These are phyloP conservation scores for Limnodromus scolopaceus DNA, from an alignment of 2,797 vertebrate species.

Conservation along the genomic window DNA sequence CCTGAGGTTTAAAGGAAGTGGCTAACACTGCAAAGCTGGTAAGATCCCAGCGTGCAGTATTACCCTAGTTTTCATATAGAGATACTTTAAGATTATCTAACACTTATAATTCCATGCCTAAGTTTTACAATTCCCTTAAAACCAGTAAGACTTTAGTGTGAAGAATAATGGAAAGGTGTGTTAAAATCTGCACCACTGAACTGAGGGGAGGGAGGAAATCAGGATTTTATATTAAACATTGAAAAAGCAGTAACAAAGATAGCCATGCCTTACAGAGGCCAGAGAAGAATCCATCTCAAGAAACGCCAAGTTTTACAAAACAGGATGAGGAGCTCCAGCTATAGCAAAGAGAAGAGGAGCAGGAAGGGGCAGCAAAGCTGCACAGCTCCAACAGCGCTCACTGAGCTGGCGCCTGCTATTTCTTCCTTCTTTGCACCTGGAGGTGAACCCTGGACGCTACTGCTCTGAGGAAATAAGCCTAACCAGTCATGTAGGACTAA, in stretches of 20 bases:
- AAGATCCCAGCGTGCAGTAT: background rate
- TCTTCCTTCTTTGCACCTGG: background rate
- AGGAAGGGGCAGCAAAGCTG: background rate
- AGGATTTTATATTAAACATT: background rate
- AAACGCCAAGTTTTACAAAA: background rate
- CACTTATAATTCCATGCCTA: background rate
- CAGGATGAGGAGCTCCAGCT: fast-evolving
- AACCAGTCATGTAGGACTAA: background rate
- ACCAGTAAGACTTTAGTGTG: background rate
- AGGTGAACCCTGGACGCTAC: background rate
- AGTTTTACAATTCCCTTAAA: background rate
- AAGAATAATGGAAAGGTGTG: background rate
- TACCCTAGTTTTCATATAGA: background rate
- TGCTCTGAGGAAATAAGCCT: background rate
- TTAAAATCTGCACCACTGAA: background rate
- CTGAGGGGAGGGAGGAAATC: background rate
- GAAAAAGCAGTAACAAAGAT: background rate
- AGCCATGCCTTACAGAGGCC: background rate
- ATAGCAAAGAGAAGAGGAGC: background rate
- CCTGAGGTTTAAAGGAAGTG: background rate
- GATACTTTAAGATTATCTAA: background rate
- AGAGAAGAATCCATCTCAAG: background rate
- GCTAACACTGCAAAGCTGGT: background rate
- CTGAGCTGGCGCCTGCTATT: too few relatives aligned
- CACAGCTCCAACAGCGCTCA: fast-evolving